Conservation (phyloP, 2,113 vertebrate genomes). For the Otis tarda region DNA sequence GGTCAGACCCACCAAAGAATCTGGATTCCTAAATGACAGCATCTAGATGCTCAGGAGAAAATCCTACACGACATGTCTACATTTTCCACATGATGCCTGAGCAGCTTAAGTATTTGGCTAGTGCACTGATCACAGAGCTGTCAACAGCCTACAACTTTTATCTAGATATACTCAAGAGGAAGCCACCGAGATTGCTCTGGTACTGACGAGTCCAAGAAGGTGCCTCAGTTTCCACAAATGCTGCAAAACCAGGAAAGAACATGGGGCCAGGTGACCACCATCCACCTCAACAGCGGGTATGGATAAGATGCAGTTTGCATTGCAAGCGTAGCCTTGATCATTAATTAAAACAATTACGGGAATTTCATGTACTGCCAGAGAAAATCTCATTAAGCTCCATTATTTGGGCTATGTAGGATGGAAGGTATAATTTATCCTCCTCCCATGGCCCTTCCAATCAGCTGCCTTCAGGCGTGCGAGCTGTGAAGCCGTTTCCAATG, state of each 20-base stretch:
- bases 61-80: neutral
- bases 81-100: neutral
- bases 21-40: neutral
- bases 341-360: neutral
- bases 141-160: neutral
- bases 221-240: neutral
- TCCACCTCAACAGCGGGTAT: neutral
- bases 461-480: neutral
- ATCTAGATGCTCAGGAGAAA: neutral
- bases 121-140: neutral
- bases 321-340: neutral
- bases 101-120: neutral
- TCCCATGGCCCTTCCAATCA: neutral
- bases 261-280: neutral
- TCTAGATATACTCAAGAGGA: neutral
- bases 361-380: neutral
- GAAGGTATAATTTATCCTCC: conserved; percentile 10
- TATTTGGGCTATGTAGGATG: neutral
- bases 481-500: neutral
- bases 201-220: neutral
- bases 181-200: neutral
- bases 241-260: neutral
- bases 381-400: conserved; percentile 42
- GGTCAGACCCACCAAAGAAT: neutral
- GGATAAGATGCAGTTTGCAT: neutral